Conservation (phyloP, 1,140 invertebrate genomes). For the Sycophila sp. region DNA sequence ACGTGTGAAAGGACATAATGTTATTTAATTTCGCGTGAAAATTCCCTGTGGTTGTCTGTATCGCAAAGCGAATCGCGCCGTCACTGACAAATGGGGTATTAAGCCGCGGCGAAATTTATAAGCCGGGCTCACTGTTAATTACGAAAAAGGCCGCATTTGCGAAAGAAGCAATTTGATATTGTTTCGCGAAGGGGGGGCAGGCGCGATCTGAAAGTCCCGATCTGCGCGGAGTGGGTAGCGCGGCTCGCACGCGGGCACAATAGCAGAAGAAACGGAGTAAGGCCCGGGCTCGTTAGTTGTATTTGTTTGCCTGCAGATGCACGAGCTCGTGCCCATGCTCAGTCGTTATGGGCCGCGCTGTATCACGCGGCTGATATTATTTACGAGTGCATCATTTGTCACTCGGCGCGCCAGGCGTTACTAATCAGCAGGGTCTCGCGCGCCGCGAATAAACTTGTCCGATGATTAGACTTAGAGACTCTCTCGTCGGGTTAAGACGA, state of each 20-base stretch:
- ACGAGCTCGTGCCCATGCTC: not conserved
- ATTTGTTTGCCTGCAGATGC: constrained; percentile 20
- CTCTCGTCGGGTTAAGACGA: no score
- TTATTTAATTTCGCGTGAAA: no score
- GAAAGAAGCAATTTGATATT: constrained; percentile 1
- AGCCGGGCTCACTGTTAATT: not conserved
- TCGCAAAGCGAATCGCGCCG: no score
- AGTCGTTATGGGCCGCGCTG: not conserved
- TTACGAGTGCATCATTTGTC: constrained; percentile 37
- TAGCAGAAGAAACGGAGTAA: not conserved
- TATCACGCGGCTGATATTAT: constrained; percentile 15
- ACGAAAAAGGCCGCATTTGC: not conserved
- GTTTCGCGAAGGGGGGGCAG: not conserved
- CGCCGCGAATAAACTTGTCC: not conserved
- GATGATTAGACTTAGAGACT: no score
- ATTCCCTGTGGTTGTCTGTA: no score
- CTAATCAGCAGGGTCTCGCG: constrained; percentile 2
- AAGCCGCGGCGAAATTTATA: not conserved
- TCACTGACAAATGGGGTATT: no score
- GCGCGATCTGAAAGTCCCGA: constrained; percentile 20
- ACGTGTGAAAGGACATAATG: no score
- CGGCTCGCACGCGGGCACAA: not conserved
- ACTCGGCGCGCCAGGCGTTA: constrained; percentile 2
- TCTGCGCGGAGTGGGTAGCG: not conserved
- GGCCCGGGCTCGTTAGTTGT: constrained; percentile 15